Conservation (phyloP, 2,888 invertebrate species). For the Synanthedon tipuliformis region DNA sequence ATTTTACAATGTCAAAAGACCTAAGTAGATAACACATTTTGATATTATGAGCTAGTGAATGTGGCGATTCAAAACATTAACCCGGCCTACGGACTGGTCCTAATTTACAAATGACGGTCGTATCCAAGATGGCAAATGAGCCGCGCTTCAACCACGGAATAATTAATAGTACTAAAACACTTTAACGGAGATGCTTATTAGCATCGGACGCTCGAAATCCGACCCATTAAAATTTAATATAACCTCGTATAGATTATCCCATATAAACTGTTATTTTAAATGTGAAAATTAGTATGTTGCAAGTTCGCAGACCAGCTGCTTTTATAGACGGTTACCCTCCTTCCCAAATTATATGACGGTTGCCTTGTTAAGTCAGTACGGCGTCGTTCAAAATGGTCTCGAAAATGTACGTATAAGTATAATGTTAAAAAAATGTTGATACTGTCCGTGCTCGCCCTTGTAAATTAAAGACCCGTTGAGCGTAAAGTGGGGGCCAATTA, state of each 20-base stretch:
- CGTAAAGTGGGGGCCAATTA: slow-evolving; percentile 62
- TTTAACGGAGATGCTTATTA: slow-evolving; percentile 21
- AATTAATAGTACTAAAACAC: too few relatives aligned
- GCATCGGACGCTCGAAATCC: slow-evolving; percentile 17
- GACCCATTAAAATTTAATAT: slow-evolving; percentile 38
- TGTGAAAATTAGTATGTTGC: slow-evolving; percentile 54
- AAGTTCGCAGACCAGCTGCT: slow-evolving; percentile 40
- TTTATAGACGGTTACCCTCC: slow-evolving; percentile 32
- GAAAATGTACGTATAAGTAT: slow-evolving; percentile 10
- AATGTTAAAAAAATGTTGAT: slow-evolving; percentile 34
- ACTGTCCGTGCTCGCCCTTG: slow-evolving; percentile 53
- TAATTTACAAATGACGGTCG: slow-evolving; percentile 53
- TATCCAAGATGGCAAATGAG: slow-evolving; percentile 30
- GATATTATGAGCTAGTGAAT: slow-evolving; percentile 49
- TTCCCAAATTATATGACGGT: slow-evolving; percentile 49
- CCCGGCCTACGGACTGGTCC: slow-evolving; percentile 26
- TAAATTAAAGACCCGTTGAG: slow-evolving; percentile 57
- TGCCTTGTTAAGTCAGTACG: slow-evolving; percentile 34
- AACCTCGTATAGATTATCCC: slow-evolving; percentile 24
- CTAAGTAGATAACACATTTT: slow-evolving; percentile 18
- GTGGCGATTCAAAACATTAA: slow-evolving; percentile 50
- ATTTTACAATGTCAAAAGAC: neutral
- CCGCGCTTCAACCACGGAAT: slow-evolving; percentile 8
- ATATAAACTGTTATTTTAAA: slow-evolving; percentile 45
- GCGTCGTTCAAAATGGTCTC: slow-evolving; percentile 11